Percentiles rank a stretch among this genome's conserved stretches.
These are phyloP conservation scores for Sebastes ruberrimus DNA, from an alignment of 2,797 vertebrate species.

Conservation along the genomic window DNA sequence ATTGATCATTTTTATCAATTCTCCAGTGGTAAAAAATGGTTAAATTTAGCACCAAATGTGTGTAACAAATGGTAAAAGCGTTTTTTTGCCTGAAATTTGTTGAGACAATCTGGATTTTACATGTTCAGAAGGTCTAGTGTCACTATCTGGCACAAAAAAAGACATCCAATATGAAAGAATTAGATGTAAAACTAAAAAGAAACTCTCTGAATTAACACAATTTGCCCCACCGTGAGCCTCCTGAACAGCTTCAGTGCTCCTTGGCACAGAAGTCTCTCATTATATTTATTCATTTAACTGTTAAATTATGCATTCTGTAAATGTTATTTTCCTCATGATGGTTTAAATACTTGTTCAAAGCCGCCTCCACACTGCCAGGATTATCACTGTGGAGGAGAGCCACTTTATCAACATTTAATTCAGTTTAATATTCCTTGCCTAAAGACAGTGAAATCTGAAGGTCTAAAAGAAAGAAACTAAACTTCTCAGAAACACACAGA, in stretches of 20 bases:
- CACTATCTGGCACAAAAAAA: background rate
- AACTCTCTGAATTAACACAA: background rate
- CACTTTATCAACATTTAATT: constrained; percentile 32
- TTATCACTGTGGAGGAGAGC: background rate
- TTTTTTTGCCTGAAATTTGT: background rate
- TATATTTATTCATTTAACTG: constrained; percentile 3
- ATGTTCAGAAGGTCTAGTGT: background rate
- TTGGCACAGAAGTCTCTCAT: background rate
- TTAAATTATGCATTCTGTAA: background rate
- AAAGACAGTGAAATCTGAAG: background rate
- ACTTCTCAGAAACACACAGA: background rate
- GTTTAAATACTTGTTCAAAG: constrained; percentile 2
- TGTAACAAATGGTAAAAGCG: background rate
- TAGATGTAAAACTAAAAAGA: background rate
- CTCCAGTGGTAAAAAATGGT: too few species aligned
- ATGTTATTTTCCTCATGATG: background rate
- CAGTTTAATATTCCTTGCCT: constrained; percentile 21
- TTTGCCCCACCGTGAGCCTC: background rate
- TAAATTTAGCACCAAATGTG: too few species aligned
- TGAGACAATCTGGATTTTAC: background rate
- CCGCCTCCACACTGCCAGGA: background rate
- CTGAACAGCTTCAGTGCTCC: background rate
- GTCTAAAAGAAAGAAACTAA: background rate
- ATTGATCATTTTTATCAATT: too few species aligned
- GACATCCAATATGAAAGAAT: background rate